These are phyloP conservation scores for Phalacrocorax aristotelis DNA, from an alignment of 2,113 vertebrate genomes.

Conservation along the genomic window DNA sequence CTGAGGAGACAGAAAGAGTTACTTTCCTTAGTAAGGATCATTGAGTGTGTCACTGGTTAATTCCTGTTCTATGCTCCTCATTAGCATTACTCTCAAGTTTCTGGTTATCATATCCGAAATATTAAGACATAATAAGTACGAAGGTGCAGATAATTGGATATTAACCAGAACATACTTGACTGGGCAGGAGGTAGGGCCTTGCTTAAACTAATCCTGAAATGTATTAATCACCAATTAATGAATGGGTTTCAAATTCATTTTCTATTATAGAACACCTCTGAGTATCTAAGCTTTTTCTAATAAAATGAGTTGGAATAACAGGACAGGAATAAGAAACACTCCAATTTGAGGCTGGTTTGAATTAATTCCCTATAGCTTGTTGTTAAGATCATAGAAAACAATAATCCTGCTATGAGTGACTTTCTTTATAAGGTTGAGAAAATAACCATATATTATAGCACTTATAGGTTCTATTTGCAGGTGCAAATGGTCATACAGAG, in stretches of 20 bases:
- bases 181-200: constrained; percentile 91
- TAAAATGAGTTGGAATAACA: constrained; percentile 82
- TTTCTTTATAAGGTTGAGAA: constrained; percentile 4
- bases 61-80: constrained; percentile 81
- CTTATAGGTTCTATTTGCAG: background rate
- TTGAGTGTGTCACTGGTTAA: constrained; percentile 76
- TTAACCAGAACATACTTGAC: constrained; percentile 95
- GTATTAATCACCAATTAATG: constrained; percentile 97
- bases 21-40: constrained; percentile 71
- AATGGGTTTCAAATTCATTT: constrained; percentile 85
- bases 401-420: background rate
- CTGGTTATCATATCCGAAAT: constrained; percentile 90
- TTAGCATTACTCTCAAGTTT: constrained; percentile 87
- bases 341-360: constrained; percentile 33
- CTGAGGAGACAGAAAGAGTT: constrained; percentile 38
- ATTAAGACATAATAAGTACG: constrained; percentile 92
- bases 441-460: background rate
- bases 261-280: constrained; percentile 83
- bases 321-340: constrained; percentile 61
- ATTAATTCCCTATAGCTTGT: constrained; percentile 59
- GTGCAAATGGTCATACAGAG: background rate
- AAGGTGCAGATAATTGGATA: constrained; percentile 96
- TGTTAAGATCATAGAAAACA: constrained; percentile 57
- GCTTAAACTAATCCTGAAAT: constrained; percentile 93
- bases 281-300: constrained; percentile 80